Conservation (phyloP, 2,113 vertebrate genomes). For the Pterocles orientalis region DNA sequence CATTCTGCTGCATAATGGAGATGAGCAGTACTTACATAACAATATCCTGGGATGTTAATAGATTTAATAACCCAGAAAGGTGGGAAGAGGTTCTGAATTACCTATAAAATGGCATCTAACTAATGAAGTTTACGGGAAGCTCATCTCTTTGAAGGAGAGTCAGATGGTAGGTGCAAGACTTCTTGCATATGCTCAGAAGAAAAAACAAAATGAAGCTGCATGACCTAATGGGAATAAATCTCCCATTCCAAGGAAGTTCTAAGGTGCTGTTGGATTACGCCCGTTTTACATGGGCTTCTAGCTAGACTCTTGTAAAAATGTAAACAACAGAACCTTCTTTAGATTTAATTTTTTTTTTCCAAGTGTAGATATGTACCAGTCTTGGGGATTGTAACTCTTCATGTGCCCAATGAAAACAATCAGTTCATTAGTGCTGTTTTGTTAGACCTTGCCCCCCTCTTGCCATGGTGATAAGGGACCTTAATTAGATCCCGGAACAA, state of each 20-base stretch:
- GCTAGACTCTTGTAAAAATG: not conserved
- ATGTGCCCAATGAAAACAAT: conserved; percentile 54
- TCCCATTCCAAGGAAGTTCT: not conserved
- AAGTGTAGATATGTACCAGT: not conserved
- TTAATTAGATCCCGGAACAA: conserved; percentile 68
- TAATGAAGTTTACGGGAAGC: conserved; percentile 58
- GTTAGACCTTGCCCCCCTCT: conserved; percentile 65
- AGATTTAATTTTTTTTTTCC: not conserved
- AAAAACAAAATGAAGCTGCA: conserved; percentile 9
- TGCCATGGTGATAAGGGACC: conserved; percentile 54
- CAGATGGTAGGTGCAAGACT: not conserved
- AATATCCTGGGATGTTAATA: conserved; percentile 64
- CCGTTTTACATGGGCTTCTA: not conserved
- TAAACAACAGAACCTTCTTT: not conserved
- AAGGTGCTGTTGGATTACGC: not conserved
- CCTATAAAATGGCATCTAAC: conserved; percentile 45
- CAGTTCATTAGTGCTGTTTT: conserved; percentile 64
- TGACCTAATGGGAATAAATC: not conserved
- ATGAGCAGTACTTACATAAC: conserved; percentile 68
- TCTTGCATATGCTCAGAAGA: not conserved
- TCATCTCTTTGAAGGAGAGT: conserved; percentile 39
- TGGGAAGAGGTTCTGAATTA: conserved; percentile 64
- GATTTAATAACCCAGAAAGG: conserved; percentile 68
- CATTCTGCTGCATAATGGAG: conserved; percentile 58
- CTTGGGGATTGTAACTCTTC: conserved; percentile 45